A percentile compares a stretch with the other conserved stretches of the same genome.
Evolutionary conservation across 2,797 vertebrate genomes (phyloP).

Genomic region (Echeneis naucrates): DNA sequence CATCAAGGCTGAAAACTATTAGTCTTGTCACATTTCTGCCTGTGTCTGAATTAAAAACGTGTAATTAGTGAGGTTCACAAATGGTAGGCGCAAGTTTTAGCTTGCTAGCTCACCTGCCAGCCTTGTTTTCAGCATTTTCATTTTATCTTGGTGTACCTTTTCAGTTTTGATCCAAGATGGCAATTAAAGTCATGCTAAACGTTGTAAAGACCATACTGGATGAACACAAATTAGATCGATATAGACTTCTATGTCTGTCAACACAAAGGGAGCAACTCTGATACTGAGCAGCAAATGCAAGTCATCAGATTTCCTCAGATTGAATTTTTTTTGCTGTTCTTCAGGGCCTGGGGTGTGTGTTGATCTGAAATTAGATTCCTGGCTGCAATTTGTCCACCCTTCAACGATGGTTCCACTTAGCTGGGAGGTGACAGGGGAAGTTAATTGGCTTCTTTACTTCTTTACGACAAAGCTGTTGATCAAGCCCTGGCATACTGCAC

Average conservation of each 20-base stretch:
- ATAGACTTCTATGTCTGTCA: neutral
- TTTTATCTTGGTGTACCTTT: neutral
- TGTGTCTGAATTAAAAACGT: neutral
- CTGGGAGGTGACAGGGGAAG: constrained; percentile 71
- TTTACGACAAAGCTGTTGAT: constrained; percentile 63
- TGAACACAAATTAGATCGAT: neutral
- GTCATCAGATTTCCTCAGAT: constrained; percentile 75
- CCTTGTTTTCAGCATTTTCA: too few species aligned
- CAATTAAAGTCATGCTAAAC: neutral
- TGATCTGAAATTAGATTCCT: constrained; percentile 70
- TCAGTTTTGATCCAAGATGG: neutral
- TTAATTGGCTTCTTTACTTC: constrained; percentile 73
- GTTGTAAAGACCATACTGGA: neutral
- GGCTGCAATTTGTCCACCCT: constrained; percentile 64
- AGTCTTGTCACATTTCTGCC: neutral
- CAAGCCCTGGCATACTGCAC: constrained; percentile 56
- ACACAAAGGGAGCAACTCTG: constrained; percentile 10
- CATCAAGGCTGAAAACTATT: neutral
- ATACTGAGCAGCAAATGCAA: constrained; percentile 62
- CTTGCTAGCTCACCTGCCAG: too few species aligned
- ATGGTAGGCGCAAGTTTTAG: neutral
- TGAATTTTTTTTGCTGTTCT: constrained; percentile 55
- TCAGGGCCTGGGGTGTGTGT: constrained; percentile 50
- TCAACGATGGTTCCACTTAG: constrained; percentile 69
- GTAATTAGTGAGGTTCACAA: neutral